Conservation (phyloP, 2,797 vertebrate species). For the Rhincodon typus region DNA sequence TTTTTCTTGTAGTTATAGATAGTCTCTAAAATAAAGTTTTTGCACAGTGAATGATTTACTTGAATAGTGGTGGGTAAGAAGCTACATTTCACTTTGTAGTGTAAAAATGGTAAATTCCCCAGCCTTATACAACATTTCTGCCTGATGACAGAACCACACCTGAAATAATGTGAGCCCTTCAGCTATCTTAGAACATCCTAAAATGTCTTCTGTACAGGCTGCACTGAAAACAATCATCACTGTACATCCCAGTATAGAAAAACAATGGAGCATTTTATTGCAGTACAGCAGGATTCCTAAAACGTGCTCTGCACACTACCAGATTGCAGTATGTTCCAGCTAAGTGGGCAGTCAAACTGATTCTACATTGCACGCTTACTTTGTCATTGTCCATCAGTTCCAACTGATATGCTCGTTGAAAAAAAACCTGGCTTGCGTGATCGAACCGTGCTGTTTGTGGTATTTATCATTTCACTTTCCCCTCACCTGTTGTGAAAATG, state of each 20-base stretch:
- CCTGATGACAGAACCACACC: not conserved
- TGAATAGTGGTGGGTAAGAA: not conserved
- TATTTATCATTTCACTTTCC: slow-evolving; percentile 19
- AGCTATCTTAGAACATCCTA: not conserved
- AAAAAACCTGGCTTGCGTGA: slow-evolving; percentile 15
- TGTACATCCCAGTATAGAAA: not conserved
- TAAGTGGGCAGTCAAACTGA: slow-evolving; percentile 14
- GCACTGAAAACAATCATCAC: not conserved
- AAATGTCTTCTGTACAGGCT: not conserved
- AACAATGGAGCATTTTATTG: slow-evolving; percentile 26
- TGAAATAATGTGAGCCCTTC: not conserved
- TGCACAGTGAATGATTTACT: not conserved
- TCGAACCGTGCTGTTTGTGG: slow-evolving; percentile 2
- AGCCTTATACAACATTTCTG: not conserved
- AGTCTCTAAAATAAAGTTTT: not conserved
- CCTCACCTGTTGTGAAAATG: slow-evolving; percentile 27
- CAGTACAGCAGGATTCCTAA: not conserved
- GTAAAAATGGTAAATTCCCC: not conserved
- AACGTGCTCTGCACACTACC: not conserved
- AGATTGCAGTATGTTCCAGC: slow-evolving; percentile 25
- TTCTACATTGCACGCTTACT: not conserved
- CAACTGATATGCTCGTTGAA: slow-evolving; percentile 7
- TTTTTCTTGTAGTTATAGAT: not conserved
- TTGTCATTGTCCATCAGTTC: slow-evolving; percentile 34
- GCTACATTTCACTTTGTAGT: not conserved